Conservation (phyloP, 2,113 vertebrate species). For the Catagonus wagneri region DNA sequence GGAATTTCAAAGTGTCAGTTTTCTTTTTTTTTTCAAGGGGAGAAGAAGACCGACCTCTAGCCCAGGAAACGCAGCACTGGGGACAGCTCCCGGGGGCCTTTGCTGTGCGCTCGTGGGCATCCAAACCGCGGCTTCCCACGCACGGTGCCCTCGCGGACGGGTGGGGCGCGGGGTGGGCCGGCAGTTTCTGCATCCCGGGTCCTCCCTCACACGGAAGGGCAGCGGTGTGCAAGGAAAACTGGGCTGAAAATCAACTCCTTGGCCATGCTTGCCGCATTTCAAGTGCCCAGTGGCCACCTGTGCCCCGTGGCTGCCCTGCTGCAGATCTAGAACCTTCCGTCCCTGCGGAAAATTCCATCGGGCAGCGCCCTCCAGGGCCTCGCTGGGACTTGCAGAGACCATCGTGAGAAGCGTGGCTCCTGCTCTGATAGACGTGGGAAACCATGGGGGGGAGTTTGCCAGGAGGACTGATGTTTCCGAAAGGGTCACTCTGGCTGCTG, state of each 20-base stretch:
- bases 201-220: neutral
- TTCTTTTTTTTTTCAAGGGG: conserved; percentile 49
- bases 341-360: neutral
- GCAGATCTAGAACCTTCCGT: neutral
- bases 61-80: conserved; percentile 71
- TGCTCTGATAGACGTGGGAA: neutral
- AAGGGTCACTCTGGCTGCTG: neutral
- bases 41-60: conserved; percentile 59
- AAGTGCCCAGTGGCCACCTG: neutral
- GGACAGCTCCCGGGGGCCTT: neutral
- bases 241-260: neutral
- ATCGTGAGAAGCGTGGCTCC: neutral
- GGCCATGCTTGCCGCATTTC: neutral
- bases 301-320: neutral
- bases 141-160: fast-evolving
- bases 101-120: neutral
- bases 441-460: neutral
- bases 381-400: neutral
- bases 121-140: neutral
- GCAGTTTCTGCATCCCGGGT: neutral
- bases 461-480: neutral
- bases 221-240: neutral
- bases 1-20: conserved; percentile 76
- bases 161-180: neutral
- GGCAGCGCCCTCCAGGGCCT: neutral